Percentiles rank a stretch among this genome's conserved stretches.
These are phyloP conservation scores for Lethocerus indicus DNA, from an alignment of 1,140 invertebrate species.

Conservation along the genomic window DNA sequence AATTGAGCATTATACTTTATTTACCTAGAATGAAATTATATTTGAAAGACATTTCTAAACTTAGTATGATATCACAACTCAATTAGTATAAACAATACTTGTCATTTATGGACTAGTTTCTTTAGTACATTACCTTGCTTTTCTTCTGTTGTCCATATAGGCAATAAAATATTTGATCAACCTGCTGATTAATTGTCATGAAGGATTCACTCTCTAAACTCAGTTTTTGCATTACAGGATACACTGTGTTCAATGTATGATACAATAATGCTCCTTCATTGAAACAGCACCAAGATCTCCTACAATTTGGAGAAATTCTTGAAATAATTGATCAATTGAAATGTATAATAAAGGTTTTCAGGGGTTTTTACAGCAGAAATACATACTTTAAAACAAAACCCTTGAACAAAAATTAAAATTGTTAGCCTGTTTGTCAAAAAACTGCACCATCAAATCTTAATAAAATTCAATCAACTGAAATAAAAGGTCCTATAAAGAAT, in stretches of 20 bases:
- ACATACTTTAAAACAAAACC: too few species aligned
- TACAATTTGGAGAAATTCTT: conserved; percentile 8
- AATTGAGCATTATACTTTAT: too few species aligned
- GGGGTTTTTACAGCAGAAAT: too few species aligned
- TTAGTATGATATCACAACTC: neutral
- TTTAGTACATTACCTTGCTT: conserved; percentile 27
- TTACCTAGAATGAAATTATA: too few species aligned
- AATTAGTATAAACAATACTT: neutral
- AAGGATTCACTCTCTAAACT: conserved; percentile 29
- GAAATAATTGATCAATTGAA: too few species aligned
- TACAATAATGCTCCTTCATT: conserved; percentile 58
- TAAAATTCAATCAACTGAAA: too few species aligned
- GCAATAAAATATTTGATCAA: conserved; percentile 82
- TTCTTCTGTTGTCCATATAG: conserved; percentile 72
- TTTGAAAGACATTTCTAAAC: too few species aligned
- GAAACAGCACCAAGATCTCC: conserved; percentile 52
- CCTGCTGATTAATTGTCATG: conserved; percentile 38
- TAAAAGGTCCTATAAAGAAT: too few species aligned
- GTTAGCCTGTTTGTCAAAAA: too few species aligned
- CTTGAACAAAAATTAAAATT: too few species aligned
- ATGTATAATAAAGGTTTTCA: too few species aligned
- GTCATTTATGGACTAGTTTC: neutral
- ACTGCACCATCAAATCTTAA: too few species aligned
- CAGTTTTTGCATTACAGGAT: conserved; percentile 35
- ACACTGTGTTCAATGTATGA: conserved; percentile 55